Conservation (phyloP, 2,888 invertebrate species). For the Pammene fasciana region DNA sequence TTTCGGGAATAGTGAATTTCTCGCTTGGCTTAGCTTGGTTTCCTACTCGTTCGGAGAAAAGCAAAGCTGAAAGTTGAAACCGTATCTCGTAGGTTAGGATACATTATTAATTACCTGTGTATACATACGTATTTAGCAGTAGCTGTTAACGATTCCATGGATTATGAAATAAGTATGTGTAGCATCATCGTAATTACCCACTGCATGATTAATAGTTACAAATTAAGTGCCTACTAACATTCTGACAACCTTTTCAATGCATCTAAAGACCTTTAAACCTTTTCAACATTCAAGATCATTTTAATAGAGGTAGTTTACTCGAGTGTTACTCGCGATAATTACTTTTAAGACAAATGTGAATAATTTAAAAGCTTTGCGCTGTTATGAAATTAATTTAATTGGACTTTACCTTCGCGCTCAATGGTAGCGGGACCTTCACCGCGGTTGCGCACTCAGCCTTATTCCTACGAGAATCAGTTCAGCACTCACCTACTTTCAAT, state of each 20-base stretch:
- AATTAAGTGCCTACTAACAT: background rate
- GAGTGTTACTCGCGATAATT: constrained; percentile 43
- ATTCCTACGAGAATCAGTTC: constrained; percentile 55
- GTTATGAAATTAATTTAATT: constrained; percentile 68
- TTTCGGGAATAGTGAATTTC: too few relatives aligned
- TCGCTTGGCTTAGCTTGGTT: background rate
- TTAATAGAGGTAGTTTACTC: constrained; percentile 32
- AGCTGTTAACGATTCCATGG: background rate
- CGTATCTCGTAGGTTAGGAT: too few relatives aligned
- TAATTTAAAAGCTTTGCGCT: constrained; percentile 53
- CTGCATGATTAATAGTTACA: constrained; percentile 5
- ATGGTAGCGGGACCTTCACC: constrained; percentile 59
- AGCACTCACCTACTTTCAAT: constrained; percentile 77
- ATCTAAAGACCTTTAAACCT: constrained; percentile 15
- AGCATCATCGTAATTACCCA: background rate
- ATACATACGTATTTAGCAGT: background rate
- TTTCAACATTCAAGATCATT: constrained; percentile 30
- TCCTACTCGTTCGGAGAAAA: background rate
- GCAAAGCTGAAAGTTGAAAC: too few relatives aligned
- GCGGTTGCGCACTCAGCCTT: constrained; percentile 55
- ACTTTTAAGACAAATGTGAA: constrained; percentile 49
- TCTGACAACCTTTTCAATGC: constrained; percentile 12
- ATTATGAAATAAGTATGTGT: background rate
- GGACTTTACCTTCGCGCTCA: constrained; percentile 73
- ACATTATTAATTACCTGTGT: too few relatives aligned